A percentile compares a stretch with the other conserved stretches of the same genome.
These are phyloP conservation scores for Aelia acuminata DNA, from an alignment of 2,888 invertebrate species.

Conservation along the genomic window DNA sequence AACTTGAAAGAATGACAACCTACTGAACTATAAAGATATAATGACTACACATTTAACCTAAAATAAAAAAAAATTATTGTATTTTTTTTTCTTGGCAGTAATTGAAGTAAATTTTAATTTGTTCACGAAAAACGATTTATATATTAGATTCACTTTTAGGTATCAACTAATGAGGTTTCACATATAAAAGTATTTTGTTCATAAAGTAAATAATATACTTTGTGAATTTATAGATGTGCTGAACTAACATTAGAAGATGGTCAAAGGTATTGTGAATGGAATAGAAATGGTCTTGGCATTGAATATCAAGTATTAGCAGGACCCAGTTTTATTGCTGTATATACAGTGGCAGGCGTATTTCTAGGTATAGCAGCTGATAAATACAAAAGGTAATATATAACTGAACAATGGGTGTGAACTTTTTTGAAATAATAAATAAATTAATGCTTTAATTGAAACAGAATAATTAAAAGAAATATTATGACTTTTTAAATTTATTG, in stretches of 20 bases:
- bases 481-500: slow-evolving; percentile 51
- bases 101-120: no score
- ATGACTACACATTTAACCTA: no score
- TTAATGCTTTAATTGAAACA: background rate
- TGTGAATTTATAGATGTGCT: slow-evolving; percentile 73
- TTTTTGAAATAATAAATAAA: no score
- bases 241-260: slow-evolving; percentile 77
- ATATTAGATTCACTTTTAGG: no score
- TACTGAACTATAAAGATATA: no score
- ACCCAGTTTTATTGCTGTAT: slow-evolving; percentile 92
- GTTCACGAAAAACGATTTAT: no score
- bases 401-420: no score
- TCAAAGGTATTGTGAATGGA: slow-evolving; percentile 88
- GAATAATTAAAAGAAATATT: background rate
- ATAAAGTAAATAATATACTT: background rate
- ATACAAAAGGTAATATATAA: slow-evolving; percentile 69
- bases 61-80: no score
- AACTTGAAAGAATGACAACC: no score
- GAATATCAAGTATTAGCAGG: slow-evolving; percentile 95
- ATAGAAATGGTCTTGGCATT: slow-evolving; percentile 91
- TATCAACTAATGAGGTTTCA: no score
- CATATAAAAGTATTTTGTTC: background rate
- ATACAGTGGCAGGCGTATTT: slow-evolving; percentile 88
- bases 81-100: no score
- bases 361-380: slow-evolving; percentile 87